phyloP scores from a whole-genome alignment of 2,113 vertebrate genomes.

The Chaenocephalus aceratus region DNA sequence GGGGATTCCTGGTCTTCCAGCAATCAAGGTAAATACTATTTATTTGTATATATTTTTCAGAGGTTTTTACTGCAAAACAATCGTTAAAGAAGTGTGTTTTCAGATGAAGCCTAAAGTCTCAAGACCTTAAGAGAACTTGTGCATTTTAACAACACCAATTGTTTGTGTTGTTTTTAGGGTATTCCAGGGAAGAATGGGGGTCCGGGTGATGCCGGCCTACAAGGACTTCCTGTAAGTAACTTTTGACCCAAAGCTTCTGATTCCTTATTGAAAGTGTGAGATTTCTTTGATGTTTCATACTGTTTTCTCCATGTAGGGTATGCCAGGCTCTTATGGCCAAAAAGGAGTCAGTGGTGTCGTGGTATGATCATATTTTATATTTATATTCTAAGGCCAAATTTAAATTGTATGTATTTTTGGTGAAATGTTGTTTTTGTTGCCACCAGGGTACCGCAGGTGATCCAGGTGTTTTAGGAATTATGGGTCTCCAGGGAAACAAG shows the following conservation, averaged over 20 bases:
- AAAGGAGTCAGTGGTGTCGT: conserved; percentile 88
- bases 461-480: conserved; percentile 87
- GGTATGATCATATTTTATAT: conserved; percentile 78
- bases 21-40: conserved; percentile 84
- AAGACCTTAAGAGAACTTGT: no score
- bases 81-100: neutral
- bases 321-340: conserved; percentile 90
- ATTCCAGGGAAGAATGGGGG: conserved; percentile 91
- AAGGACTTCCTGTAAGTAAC: conserved; percentile 92
- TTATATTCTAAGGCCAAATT: neutral
- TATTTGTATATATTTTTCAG: neutral
- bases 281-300: neutral
- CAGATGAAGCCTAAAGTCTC: neutral
- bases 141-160: neutral
- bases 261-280: neutral
- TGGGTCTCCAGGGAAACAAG: conserved; percentile 94
- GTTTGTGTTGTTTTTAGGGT: conserved; percentile 81
- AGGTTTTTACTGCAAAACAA: neutral
- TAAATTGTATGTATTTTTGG: neutral
- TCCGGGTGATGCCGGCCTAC: conserved; percentile 91
- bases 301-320: conserved; percentile 79
- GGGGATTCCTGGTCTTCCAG: conserved; percentile 96
- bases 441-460: conserved; percentile 87
- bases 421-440: neutral
- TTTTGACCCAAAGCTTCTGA: neutral